Evolutionary conservation across 2,888 invertebrate genomes (phyloP), one percentile per base, ranked within the genome.

Genomic region (Zaprionus obscuricornis): DNA sequence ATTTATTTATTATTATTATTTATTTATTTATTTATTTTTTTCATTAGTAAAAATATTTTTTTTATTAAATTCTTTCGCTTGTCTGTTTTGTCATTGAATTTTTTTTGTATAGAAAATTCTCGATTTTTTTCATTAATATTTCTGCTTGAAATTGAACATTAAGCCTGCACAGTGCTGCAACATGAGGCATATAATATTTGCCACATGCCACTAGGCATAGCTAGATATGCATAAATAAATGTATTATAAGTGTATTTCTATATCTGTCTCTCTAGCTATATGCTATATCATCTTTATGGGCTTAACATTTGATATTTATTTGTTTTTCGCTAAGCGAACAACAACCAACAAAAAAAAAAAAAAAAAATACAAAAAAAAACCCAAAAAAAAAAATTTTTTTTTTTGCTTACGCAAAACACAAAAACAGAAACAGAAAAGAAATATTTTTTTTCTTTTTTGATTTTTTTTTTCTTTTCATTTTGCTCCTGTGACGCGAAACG

Each of bases 241-340:
- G n/a, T n/a, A n/a, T n/a, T n/a, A n/a, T n/a, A n/a, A n/a, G n/a
- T n/a, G 8, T 3, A 13, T 33, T 2, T 14, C 6, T 36, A n/a
- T 36, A 45, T 24, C 7, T 17, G 10, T 14, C 40, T 31, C 34
- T 26, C 29, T 17, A 18, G n/a, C n/a, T 17, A 37, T 55, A 43
- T 24, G 37, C 46, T 34, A 52, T 51, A 54, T 57, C 27, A 71
- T 67, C 56, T 77, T 78, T 63, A 83, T 83, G 73, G 67, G 70
- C 60, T 83, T 78, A 83, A 71, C 65, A 66, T 75, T 67, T 60
- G 47, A 66, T 81, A 86, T 86, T 79, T 86, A 86, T 81, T 81
- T 86, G 74, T 76, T 84, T 68, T 74, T 60, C 36, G 34, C 26
- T 57, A 45, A 45, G 46, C n/a, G n/a, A n/a, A n/a, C n/a, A n/a